Conservation (phyloP, 2,113 vertebrate genomes). For the Silurus glanis region DNA sequence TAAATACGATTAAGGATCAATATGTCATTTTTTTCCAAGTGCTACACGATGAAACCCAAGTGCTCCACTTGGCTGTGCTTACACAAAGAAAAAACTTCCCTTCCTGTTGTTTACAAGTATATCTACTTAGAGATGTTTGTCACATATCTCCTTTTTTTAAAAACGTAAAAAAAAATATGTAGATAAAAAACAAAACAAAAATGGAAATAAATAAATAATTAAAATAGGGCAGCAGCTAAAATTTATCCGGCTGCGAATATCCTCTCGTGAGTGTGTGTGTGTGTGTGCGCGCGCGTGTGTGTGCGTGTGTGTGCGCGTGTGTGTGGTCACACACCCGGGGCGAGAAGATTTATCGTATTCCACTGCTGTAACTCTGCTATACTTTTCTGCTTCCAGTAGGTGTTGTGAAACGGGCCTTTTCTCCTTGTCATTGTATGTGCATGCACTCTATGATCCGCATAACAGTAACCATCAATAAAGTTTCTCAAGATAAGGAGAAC, state of each 20-base stretch:
- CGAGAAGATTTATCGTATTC: conserved; percentile 72
- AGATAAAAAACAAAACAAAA: conserved; percentile 58
- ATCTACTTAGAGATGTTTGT: conserved; percentile 87
- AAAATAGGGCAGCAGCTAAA: conserved; percentile 64
- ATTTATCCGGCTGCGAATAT: conserved; percentile 75
- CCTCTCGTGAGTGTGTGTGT: conserved; percentile 74
- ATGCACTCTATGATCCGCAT: conserved; percentile 92
- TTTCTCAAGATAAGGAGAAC: conserved; percentile 83
- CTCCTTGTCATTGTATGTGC: conserved; percentile 95
- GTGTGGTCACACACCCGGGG: conserved; percentile 72
- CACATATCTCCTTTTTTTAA: conserved; percentile 83
- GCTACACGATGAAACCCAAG: conserved; percentile 65
- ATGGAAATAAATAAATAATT: conserved; percentile 36
- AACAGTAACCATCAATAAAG: conserved; percentile 98
- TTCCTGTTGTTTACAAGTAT: conserved; percentile 93
- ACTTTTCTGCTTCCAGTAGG: conserved; percentile 90
- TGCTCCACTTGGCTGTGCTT: conserved; percentile 85
- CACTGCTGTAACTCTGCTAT: conserved; percentile 90
- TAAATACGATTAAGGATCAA: conserved; percentile 61
- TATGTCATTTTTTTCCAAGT: conserved; percentile 60
- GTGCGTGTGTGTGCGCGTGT: conserved; percentile 67
- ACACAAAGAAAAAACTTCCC: conserved; percentile 74
- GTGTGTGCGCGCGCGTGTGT: conserved; percentile 44
- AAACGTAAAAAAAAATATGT: conserved; percentile 77
- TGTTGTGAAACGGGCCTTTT: conserved; percentile 90